Base-by-base conservation (phyloP, 2,888 invertebrate species). In the Orchestes rusci region DNA sequence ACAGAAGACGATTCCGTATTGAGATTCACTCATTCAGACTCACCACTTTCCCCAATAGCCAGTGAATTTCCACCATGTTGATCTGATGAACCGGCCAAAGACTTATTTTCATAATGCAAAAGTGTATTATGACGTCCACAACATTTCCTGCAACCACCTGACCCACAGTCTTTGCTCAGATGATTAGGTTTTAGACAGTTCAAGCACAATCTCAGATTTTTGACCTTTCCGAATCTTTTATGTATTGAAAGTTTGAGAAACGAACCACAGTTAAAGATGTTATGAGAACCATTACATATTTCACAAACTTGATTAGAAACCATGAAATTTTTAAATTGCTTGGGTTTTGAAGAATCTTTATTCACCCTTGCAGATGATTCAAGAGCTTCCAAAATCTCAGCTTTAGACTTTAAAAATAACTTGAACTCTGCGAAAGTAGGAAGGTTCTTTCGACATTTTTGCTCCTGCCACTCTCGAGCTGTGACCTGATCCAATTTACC, bases 31-130 rank as follows among this genome's bases (percentile, higher is more conserved):
- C n/a, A n/a, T 31, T 12, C 3, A 4, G 3, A 3, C 8, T 31
- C 31, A 31, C 8, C 8, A 13, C 12, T 31, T 2, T 3, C 8
- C 3, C 12, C 13, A 31, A 31, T 8, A 12, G 13, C 10, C 10
- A 31, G 5, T 10, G 16, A 12, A 12, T 31, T 31, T 31, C 2
- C 31, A 31, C 13, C 16, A 5, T 31, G 31, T 5, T 31, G 8
- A 4, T 2, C 16, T 34, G n/a, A n/a, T n/a, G n/a, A n/a, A n/a
- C n/a, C n/a, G n/a, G n/a, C n/a, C n/a, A n/a, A n/a, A n/a, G n/a
- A n/a, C n/a, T n/a, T n/a, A n/a, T 34, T 34, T 8, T 34, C 34
- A 34, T 36, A 20, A 23, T 36, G 37, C 15, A 36, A 36, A 3
- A 36, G 23, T 15, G 19, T 18, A 23, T 23, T 23, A 10, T 23